Conservation (phyloP, 2,888 invertebrate species). For the Ochropacha duplaris region DNA sequence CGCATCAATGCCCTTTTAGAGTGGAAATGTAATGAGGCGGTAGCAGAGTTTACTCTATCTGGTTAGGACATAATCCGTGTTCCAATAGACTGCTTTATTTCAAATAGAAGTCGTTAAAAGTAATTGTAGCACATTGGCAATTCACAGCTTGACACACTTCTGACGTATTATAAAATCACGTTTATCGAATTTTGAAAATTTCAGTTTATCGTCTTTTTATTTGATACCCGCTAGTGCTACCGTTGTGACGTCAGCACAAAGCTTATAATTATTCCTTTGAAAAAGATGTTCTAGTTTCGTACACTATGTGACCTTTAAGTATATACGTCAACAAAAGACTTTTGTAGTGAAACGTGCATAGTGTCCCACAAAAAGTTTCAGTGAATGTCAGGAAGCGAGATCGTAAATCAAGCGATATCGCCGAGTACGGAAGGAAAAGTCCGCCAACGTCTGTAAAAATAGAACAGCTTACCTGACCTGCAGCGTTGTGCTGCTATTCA, state of each 20-base stretch:
- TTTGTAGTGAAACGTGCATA: slow-evolving; percentile 20
- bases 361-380: slow-evolving; percentile 39
- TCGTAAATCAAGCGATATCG: slow-evolving; percentile 64
- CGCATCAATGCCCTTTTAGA: no score
- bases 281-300: neutral
- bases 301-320: slow-evolving; percentile 9
- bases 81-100: no score
- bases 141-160: no score
- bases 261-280: neutral
- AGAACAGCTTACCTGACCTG: slow-evolving; percentile 35
- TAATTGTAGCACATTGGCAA: no score
- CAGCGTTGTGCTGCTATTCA: slow-evolving; percentile 1
- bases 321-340: slow-evolving; percentile 9
- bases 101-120: no score
- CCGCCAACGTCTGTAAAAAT: slow-evolving; percentile 42
- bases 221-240: no score
- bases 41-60: no score
- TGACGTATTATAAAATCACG: no score
- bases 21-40: no score
- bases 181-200: no score
- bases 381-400: slow-evolving; percentile 48
- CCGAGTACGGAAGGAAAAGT: slow-evolving; percentile 47
- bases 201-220: no score
- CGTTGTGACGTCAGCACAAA: neutral
- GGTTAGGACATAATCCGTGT: no score